Evolutionary conservation across 2,888 invertebrate genomes (phyloP), one percentile per base, ranked within the genome.

Genomic region (Chrysolina americana): DNA sequence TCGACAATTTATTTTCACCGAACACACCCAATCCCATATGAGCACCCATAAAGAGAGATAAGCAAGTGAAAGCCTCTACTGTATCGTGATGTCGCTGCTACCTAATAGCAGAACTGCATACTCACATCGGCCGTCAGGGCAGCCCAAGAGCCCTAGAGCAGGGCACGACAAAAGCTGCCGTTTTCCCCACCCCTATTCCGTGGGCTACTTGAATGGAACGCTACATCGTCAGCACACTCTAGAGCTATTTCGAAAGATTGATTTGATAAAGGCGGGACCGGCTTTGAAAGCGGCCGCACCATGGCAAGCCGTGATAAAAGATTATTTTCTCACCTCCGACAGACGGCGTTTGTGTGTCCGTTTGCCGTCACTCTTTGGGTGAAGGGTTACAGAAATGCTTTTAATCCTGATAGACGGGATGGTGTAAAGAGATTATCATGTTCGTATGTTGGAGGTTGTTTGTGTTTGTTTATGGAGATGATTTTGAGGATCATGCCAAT

Each of bases 191-290:
- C 80, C 79, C 77, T 76, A 74, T 8, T 83, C 82, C 81, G 78
- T 81, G 68, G 85, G 82, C 83, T 81, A 85, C 85, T 85, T 85
- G 85, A 85, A 86, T 85, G 79, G 84, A 71, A 81, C 78, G 84
- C 84, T 83, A 84, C 85, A 81, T 80, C 85, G 86, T 86, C 87
- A 87, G 86, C 87, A 85, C 85, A 85, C 85, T 87, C 87, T 87
- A 82, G 81, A 80, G 77, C 84, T 84, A 84, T 85, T 86, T 82
- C 82, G 80, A 85, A 84, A 86, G 87, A 87, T 87, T 87, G 86
- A 87, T 87, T 87, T 85, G 87, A 87, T 87, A 87, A 86, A 85
- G 86, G 86, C 86, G 85, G n/a, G 74, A 72, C 69, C 71, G 73
- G 69, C 72, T 71, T 79, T 81, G 83, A 85, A 84, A 83, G 83